A percentile compares a stretch with the other conserved stretches of the same genome.
Conservation (phyloP, 2,797 vertebrate genomes). For the Ciconia nigra region DNA sequence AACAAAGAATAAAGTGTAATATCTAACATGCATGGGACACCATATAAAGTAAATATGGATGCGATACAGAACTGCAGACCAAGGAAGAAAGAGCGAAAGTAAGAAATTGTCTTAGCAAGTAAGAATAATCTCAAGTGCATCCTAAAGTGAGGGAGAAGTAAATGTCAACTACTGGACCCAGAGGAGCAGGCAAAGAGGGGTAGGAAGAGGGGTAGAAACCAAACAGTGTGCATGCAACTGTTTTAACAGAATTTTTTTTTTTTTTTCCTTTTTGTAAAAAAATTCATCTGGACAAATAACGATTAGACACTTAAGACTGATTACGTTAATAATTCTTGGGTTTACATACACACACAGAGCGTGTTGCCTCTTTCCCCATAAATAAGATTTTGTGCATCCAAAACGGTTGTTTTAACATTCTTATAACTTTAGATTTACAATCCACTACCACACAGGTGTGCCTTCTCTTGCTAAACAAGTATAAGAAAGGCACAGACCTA, state of each 20-base stretch:
- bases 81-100: not conserved
- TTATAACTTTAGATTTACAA: not conserved
- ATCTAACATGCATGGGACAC: not conserved
- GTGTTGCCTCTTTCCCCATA: not conserved
- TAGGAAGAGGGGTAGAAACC: not conserved
- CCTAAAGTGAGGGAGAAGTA: not conserved
- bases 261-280: not conserved
- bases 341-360: not conserved
- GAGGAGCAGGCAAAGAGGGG: not conserved
- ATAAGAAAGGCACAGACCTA: not conserved
- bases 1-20: not conserved
- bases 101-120: not conserved
- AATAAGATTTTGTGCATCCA: not conserved
- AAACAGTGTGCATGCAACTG: rapidly evolving
- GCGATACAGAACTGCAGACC: not conserved
- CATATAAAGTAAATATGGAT: not conserved
- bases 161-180: not conserved
- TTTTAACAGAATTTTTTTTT: not conserved
- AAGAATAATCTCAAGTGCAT: not conserved
- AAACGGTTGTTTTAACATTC: not conserved
- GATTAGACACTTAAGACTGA: not conserved
- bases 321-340: not conserved
- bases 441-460: not conserved
- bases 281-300: not conserved
- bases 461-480: not conserved